Conservation (phyloP, 1,140 invertebrate genomes). For the Danaus plexippus region DNA sequence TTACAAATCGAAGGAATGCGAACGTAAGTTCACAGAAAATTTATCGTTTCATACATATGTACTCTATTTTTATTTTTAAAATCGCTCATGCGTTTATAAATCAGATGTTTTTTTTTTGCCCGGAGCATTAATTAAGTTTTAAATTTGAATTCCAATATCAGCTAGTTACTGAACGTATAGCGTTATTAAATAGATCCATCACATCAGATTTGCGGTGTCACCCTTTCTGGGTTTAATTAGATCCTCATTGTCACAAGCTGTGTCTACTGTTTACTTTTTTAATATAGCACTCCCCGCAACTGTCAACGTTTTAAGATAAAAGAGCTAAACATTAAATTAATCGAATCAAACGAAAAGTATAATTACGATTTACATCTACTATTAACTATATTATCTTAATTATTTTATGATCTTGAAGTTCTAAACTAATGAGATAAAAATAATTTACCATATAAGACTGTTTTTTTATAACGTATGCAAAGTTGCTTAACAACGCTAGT, state of each 20-base stretch:
- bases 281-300: conserved; percentile 18
- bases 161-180: conserved; percentile 22
- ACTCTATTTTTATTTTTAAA: too few relatives aligned
- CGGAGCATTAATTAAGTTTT: conserved; percentile 4
- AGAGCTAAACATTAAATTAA: too few relatives aligned
- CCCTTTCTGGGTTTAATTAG: conserved; percentile 64
- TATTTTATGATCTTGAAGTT: too few relatives aligned
- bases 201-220: conserved; percentile 62
- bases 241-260: conserved; percentile 48
- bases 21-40: too few relatives aligned
- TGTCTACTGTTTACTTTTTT: conserved; percentile 21
- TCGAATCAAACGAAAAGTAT: too few relatives aligned
- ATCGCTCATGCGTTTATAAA: background rate
- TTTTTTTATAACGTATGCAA: too few relatives aligned
- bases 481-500: too few relatives aligned
- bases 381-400: too few relatives aligned
- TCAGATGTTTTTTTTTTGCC: background rate
- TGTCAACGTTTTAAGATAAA: conserved; percentile 8
- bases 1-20: too few relatives aligned
- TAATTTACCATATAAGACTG: background rate
- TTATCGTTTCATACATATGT: too few relatives aligned
- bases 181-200: conserved; percentile 68
- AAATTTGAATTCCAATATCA: conserved; percentile 38
- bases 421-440: too few relatives aligned
- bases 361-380: too few relatives aligned